Evolutionary conservation across 2,797 vertebrate species (phyloP), one percentile per base, ranked within the genome.

Genomic region (Bovichtus diacanthus): DNA sequence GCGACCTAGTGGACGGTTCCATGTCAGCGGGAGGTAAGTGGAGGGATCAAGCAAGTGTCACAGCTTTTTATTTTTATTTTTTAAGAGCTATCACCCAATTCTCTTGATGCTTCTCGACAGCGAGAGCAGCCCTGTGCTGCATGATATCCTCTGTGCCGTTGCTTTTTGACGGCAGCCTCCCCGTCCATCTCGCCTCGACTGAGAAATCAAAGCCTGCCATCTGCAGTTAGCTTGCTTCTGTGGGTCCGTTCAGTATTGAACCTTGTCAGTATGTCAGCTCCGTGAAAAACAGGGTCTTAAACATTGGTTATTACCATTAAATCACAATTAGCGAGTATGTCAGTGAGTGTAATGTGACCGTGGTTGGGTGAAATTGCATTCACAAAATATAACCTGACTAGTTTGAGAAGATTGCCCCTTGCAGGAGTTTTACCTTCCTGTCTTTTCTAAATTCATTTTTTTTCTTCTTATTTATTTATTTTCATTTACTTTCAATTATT

Each of bases 401-500:
- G 15, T 70, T 68, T 41, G 38, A 69, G 71, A 63, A 15, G 9
- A 67, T 51, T 59, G 21, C 27, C 19, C 0, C 15, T 54, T 49
- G 16, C 0, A 16, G 27, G 4, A 43, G 5, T 71, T 58, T 78
- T 46, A 71, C 62, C 9, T 34, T 69, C 41, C 41, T 36, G 64
- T 65, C 73, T 68, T 70, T 78, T 58, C 74, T 63, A 55, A 78
- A 36, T 77, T 27, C 0, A 9, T 73, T 72, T 8, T 31, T 34
- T 6, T 80, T 70, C 51, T 11, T 67, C 27, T 70, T 83, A 55
- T 85, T 89, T 84, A 81, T 87, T 76, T 87, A 50, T 74, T 85
- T 89, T 86, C 69, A 89, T 90, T 90, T 84, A 27, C 55, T 74
- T 41, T 51, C 60, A 55, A 13, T 74, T 79, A 27, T 43, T 31